A percentile compares a stretch with the other conserved stretches of the same genome.
Conservation (phyloP, 2,113 vertebrate genomes). For the Catharus minimus region DNA sequence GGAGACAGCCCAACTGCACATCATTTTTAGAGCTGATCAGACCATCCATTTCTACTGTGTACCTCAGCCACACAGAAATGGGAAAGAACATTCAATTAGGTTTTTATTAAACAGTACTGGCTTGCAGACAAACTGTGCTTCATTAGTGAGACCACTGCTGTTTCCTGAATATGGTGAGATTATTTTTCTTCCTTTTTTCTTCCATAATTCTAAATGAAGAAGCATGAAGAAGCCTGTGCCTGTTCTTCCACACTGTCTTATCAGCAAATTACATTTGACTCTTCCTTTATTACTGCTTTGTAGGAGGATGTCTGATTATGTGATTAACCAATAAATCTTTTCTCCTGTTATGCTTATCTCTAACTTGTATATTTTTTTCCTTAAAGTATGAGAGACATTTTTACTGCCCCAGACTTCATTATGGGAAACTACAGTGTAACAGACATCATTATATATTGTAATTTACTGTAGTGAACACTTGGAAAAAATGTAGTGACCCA, state of each 20-base stretch:
- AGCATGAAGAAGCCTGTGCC: neutral
- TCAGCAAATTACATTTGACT: neutral
- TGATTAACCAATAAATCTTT: neutral
- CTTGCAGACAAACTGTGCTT: neutral
- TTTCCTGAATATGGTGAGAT: neutral
- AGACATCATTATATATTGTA: neutral
- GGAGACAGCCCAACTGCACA: neutral
- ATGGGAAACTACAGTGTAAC: neutral
- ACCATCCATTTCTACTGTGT: neutral
- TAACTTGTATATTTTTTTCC: neutral
- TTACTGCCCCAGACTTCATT: neutral
- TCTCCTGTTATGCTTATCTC: neutral
- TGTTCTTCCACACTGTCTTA: neutral
- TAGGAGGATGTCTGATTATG: neutral
- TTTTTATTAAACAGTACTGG: neutral
- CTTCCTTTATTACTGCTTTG: neutral
- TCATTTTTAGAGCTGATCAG: neutral
- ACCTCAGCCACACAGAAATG: neutral
- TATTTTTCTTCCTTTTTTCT: neutral
- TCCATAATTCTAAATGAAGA: neutral
- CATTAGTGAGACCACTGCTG: neutral
- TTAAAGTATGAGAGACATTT: neutral
- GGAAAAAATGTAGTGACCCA: neutral
- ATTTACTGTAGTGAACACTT: neutral
- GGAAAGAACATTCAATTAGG: neutral